Conservation (phyloP, 1,140 invertebrate genomes). For the Elymnias hypermnestra region DNA sequence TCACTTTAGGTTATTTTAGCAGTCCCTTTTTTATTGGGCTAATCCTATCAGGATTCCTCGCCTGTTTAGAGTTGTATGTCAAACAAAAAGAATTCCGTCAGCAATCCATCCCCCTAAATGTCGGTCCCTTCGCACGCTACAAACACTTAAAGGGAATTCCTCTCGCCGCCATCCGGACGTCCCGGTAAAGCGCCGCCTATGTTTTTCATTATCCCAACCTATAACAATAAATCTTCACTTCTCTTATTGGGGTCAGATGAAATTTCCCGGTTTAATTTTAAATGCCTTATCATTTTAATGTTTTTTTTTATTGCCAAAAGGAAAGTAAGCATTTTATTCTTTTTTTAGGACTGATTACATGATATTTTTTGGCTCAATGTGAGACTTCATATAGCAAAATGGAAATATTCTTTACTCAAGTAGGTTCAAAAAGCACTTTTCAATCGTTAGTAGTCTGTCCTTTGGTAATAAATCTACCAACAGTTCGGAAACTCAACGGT, state of each 20-base stretch:
- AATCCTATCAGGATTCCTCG: slow-evolving; percentile 13
- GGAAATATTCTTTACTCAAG: too few species aligned
- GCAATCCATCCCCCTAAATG: slow-evolving; percentile 15
- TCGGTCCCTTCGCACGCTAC: slow-evolving; percentile 17
- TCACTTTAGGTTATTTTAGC: neutral
- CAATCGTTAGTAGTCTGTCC: too few species aligned
- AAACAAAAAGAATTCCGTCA: slow-evolving; percentile 17
- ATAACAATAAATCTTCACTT: slow-evolving; percentile 16
- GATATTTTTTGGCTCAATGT: too few species aligned
- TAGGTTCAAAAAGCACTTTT: too few species aligned
- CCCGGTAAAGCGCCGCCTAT: slow-evolving; percentile 12
- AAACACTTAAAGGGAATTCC: slow-evolving; percentile 20
- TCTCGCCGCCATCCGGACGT: slow-evolving; percentile 15
- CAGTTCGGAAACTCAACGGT: too few species aligned
- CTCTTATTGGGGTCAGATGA: neutral
- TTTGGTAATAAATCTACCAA: too few species aligned
- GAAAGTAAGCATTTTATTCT: too few species aligned
- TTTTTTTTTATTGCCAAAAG: neutral
- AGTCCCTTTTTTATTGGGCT: slow-evolving; percentile 1
- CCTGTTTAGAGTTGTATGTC: slow-evolving; percentile 12
- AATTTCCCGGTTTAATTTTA: neutral
- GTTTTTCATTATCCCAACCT: slow-evolving; percentile 10
- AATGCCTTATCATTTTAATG: neutral
- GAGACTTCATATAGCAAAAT: too few species aligned
- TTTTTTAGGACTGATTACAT: too few species aligned